A percentile compares a stretch with the other conserved stretches of the same genome.
Evolutionary conservation across 2,797 vertebrate genomes (phyloP).

Genomic region (Scolopax rusticola): DNA sequence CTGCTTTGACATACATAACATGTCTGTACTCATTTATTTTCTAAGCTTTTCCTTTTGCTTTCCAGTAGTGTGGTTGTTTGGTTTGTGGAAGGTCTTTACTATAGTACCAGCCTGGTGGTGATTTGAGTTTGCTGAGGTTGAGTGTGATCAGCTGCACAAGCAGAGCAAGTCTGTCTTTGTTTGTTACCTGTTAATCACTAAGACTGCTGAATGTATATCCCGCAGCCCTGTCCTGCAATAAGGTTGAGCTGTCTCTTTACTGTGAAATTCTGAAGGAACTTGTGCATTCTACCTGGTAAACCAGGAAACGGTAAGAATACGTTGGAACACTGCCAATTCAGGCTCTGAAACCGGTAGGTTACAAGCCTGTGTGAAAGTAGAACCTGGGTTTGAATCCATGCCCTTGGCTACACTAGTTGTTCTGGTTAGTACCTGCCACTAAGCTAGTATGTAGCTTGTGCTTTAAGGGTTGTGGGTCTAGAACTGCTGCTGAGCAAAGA

Average conservation of each 20-base stretch:
- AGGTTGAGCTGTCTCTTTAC: neutral
- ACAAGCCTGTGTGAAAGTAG: neutral
- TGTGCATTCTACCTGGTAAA: neutral
- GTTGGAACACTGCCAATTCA: neutral
- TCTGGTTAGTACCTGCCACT: neutral
- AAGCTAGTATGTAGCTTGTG: fast-evolving
- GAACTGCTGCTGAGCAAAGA: neutral
- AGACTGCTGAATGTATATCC: neutral
- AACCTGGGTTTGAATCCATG: neutral
- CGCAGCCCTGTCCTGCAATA: neutral
- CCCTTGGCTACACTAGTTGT: neutral
- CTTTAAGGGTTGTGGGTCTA: neutral
- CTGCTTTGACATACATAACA: neutral
- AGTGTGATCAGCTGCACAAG: neutral
- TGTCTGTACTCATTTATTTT: neutral
- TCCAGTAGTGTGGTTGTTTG: neutral
- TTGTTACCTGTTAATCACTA: neutral
- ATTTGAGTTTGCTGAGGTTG: neutral
- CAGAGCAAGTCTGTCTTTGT: neutral
- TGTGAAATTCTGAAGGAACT: neutral
- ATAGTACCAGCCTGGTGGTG: neutral
- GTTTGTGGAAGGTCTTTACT: neutral
- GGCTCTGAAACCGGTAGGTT: neutral
- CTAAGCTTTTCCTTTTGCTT: neutral
- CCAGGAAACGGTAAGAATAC: neutral